phyloP scores from a whole-genome alignment of 2,888 invertebrate species.

The Panopea generosa region DNA sequence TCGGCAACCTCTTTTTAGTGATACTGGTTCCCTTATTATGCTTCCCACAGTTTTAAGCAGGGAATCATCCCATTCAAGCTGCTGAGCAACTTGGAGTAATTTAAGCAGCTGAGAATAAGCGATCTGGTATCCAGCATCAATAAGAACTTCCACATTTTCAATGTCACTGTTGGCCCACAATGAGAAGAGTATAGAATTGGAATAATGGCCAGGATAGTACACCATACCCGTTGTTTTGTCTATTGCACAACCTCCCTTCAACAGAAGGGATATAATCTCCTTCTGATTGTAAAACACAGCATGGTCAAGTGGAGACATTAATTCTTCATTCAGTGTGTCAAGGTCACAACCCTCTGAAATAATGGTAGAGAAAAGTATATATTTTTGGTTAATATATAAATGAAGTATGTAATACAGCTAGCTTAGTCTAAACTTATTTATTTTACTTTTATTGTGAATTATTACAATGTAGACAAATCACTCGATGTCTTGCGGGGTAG shows the following conservation, averaged over 20 bases:
- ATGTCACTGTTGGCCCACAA: constrained; percentile 60
- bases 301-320: constrained; percentile 61
- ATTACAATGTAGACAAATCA: too few relatives aligned
- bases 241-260: constrained; percentile 64
- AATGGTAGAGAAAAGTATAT: neutral
- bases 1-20: constrained; percentile 45
- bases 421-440: too few relatives aligned
- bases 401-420: neutral
- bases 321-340: constrained; percentile 62
- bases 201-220: constrained; percentile 60
- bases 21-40: constrained; percentile 47
- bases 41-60: constrained; percentile 34
- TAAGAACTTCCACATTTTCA: constrained; percentile 55
- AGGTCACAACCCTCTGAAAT: constrained; percentile 63
- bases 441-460: too few relatives aligned
- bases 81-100: constrained; percentile 37
- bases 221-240: constrained; percentile 60
- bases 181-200: constrained; percentile 61
- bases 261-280: constrained; percentile 54
- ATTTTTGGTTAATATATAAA: neutral
- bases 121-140: constrained; percentile 60
- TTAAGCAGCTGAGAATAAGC: constrained; percentile 47
- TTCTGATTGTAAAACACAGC: constrained; percentile 57
- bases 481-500: too few relatives aligned
- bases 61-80: constrained; percentile 53